These are phyloP conservation scores for Enteromius argenteus DNA, from an alignment of 2,797 vertebrate species.

Conservation along the genomic window DNA sequence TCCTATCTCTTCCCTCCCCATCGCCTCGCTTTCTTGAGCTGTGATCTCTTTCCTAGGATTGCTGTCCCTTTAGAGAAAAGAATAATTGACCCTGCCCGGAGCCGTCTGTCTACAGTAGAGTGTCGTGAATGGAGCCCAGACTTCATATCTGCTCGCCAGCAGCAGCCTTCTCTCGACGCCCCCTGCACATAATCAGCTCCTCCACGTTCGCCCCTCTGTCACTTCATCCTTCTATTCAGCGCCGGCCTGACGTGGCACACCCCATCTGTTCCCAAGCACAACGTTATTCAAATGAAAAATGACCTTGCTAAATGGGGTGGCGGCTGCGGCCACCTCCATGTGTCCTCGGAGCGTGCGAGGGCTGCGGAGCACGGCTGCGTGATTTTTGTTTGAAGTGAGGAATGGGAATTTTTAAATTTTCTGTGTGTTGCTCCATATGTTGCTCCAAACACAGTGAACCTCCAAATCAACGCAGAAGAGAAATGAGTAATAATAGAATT, in stretches of 20 bases:
- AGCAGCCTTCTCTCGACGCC: conserved; percentile 64
- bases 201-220: conserved; percentile 47
- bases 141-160: conserved; percentile 72
- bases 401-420: background rate
- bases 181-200: conserved; percentile 57
- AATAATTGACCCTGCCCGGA: conserved; percentile 68
- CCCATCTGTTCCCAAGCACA: conserved; percentile 58
- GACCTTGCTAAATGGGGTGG: conserved; percentile 56
- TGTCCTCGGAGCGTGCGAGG: background rate
- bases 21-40: conserved; percentile 68
- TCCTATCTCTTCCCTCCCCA: conserved; percentile 59
- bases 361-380: background rate
- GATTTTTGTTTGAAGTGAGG: background rate
- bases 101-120: conserved; percentile 70
- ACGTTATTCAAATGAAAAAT: conserved; percentile 57
- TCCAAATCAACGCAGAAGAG: background rate
- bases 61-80: conserved; percentile 63
- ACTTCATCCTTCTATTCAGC: conserved; percentile 58
- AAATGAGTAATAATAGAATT: background rate
- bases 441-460: background rate
- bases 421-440: background rate
- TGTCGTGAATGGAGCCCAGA: conserved; percentile 71
- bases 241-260: conserved; percentile 46
- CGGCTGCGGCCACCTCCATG: conserved; percentile 8
- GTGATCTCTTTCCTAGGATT: conserved; percentile 67